Evolutionary conservation across 2,888 invertebrate species (phyloP), one percentile per base, ranked within the genome.

Genomic region (Hirudinaria manillensis): DNA sequence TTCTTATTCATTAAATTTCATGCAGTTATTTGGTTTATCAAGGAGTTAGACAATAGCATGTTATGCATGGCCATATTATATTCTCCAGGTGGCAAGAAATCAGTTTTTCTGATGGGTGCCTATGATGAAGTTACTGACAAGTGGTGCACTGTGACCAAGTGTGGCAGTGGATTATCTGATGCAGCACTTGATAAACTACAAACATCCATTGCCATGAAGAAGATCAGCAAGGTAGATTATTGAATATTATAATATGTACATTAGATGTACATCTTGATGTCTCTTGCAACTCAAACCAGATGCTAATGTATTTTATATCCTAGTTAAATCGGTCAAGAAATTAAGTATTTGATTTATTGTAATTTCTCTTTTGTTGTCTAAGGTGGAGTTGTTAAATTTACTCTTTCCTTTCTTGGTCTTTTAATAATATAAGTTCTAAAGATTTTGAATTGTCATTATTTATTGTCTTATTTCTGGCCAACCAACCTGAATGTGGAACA

Each of bases 81-180:
- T 70, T 51, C 70, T 80, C 53, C 76, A 86, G 88, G 94, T 66
- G 94, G 94, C 0, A 90, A 93, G 88, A 91, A 94, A 89, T 95
- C 94, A 3, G 90, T 94, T 67, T 96, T 95, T 83, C 87, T 97
- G 27, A 94, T 96, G 94, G 96, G 96, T 0, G 93, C 93, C 81
- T 89, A 90, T 76, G 92, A 96, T 85, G 87, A 87, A 7, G 83
- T 82, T 0, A 87, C 87, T 3, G 87, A 87, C 67, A 87, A 88
- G 72, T 96, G 93, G 91, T 89, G 91, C 76, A 96, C 96, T 0
- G 96, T 96, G 0, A 94, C 95, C 0, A 97, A 96, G 88, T 89
- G 89, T 70, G 86, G 86, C 74, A 86, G 84, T 75, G 95, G 95
- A 0, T 91, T 93, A 78, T 94, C 95, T 82, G 95, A 96, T 84